These are phyloP conservation scores for Neomorphus geoffroyi DNA, from an alignment of 2,797 vertebrate genomes.

Conservation along the genomic window DNA sequence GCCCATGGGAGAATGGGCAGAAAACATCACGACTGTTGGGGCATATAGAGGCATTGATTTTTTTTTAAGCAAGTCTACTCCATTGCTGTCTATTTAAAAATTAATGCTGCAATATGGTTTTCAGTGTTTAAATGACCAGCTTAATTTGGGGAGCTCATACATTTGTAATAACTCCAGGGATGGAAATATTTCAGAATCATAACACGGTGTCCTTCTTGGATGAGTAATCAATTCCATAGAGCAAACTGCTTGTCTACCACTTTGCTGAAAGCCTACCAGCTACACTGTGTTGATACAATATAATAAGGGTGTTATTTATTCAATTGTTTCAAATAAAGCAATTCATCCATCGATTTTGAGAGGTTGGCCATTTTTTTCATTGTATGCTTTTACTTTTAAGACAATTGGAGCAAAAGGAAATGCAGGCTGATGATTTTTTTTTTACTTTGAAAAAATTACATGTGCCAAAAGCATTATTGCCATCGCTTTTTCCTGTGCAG, in stretches of 20 bases:
- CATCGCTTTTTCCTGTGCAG: neutral
- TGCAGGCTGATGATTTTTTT: neutral
- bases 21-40: neutral
- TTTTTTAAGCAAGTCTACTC: conserved; percentile 8
- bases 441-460: neutral
- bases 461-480: neutral
- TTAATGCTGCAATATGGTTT: conserved; percentile 43
- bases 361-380: neutral
- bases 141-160: conserved; percentile 37
- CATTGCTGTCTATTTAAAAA: conserved; percentile 6
- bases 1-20: neutral
- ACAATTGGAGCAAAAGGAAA: conserved; percentile 36
- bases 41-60: neutral
- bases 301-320: conserved; percentile 17
- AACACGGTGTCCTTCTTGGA: conserved; percentile 1
- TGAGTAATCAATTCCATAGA: conserved; percentile 40
- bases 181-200: conserved; percentile 54
- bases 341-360: conserved; percentile 35
- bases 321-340: conserved; percentile 26
- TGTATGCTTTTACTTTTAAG: conserved; percentile 11
- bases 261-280: neutral
- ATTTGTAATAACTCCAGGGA: conserved; percentile 41
- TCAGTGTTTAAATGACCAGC: conserved; percentile 19
- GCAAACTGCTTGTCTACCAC: neutral
- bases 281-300: neutral